Conservation (phyloP, 2,797 vertebrate species). For the Poecilia picta region DNA sequence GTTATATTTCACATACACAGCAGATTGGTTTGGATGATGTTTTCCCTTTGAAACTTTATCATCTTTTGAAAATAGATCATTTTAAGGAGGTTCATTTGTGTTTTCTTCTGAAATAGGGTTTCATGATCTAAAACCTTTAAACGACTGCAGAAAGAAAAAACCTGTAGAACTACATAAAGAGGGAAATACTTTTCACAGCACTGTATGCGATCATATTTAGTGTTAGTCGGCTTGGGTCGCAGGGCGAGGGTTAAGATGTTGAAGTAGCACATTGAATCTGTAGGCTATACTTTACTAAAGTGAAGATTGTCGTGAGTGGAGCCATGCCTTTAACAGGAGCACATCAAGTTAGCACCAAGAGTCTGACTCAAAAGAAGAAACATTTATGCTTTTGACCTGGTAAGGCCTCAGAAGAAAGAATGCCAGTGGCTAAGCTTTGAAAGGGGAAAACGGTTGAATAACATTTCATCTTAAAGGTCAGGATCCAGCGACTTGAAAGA, state of each 20-base stretch:
- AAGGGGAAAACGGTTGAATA: conserved; percentile 23
- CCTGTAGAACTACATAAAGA: neutral
- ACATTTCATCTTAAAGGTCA: conserved; percentile 33
- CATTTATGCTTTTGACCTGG: conserved; percentile 10
- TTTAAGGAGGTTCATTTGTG: too few relatives aligned
- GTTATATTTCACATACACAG: neutral
- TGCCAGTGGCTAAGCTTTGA: neutral
- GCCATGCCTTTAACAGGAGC: conserved; percentile 9
- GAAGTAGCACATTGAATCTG: neutral
- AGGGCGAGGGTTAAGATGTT: neutral
- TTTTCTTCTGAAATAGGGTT: neutral
- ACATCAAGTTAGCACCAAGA: conserved; percentile 1
- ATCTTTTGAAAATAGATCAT: neutral
- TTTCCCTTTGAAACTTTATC: neutral
- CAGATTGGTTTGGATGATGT: neutral
- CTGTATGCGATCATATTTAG: neutral
- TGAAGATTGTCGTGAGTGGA: neutral
- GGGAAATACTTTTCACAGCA: neutral
- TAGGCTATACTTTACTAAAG: neutral
- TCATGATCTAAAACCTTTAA: neutral
- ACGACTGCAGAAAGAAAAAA: neutral
- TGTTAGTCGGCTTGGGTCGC: neutral
- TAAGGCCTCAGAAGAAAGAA: neutral
- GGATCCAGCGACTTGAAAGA: conserved; percentile 13
- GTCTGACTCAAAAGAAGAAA: conserved; percentile 7